Evolutionary conservation across 1,140 invertebrate species (phyloP), one percentile per base, ranked within the genome.

Genomic region (Drosophila orena): DNA sequence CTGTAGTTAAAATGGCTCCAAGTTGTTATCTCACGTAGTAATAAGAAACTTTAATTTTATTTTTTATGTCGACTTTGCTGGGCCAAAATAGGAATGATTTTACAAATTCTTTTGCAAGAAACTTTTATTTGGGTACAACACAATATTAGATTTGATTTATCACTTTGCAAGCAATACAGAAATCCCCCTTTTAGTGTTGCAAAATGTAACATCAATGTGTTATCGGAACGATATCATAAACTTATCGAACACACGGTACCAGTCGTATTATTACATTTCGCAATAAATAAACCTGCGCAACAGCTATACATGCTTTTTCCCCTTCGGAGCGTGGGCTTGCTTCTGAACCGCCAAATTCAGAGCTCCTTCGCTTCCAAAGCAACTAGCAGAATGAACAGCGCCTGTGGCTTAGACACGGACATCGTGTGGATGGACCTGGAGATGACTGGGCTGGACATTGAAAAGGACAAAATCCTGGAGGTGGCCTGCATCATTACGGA

Each of bases 401-500:
- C 10, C 20, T 6, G 27, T 3, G 12, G n/a, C 34, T n/a, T 5
- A 10, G 40, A 55, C 47, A 61, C 77, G 11, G 66, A 88, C 35
- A 79, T 92, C 12, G 94, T 94, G 24, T 94, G 94, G 94, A 88
- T 95, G 38, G 94, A 94, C 78, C 85, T 94, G 38, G 93, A 97
- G 94, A 97, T 97, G 96, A 96, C 96, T 12, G 94, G 94, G 1
- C 92, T 99, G 12, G 94, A 98, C 92, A 89, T 96, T 49, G 93
- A 96, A 1, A 96, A 93, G 62, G 95, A 97, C 91, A 94, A 95
- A 64, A 97, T 99, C 30, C 91, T 99, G 72, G 98, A 99, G 94
- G 94, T 98, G 65, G 96, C 97, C 0, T 97, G 97, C 92, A 86
- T 99, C 35, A 93, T 99, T 27, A 99, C 98, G 1, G 97, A 98